These are phyloP conservation scores for Lota lota DNA, from an alignment of 2,113 vertebrate species.

Conservation along the genomic window DNA sequence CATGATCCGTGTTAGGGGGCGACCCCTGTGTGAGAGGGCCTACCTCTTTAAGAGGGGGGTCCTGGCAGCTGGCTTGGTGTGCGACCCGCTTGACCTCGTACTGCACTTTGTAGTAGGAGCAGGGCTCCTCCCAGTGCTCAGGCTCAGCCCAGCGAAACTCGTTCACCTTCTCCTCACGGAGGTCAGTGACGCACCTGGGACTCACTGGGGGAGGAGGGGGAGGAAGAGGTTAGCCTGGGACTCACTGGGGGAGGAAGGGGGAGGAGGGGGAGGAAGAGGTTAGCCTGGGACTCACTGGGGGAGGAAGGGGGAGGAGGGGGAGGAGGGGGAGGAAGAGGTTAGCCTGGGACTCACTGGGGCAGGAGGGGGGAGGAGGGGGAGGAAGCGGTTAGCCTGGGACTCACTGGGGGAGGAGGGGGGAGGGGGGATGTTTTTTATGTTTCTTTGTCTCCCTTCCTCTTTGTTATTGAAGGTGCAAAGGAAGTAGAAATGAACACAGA, in stretches of 20 bases:
- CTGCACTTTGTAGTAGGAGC: constrained; percentile 56
- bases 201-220: constrained; percentile 49
- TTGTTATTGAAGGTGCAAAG: too few relatives aligned
- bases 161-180: constrained; percentile 13
- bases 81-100: constrained; percentile 66
- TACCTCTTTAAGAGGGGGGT: not conserved
- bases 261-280: not conserved
- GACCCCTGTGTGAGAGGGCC: too few relatives aligned
- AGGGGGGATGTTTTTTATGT: not conserved
- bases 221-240: too few relatives aligned
- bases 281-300: too few relatives aligned
- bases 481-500: too few relatives aligned
- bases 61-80: constrained; percentile 32
- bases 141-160: constrained; percentile 62
- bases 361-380: not conserved
- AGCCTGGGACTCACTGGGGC: too few relatives aligned
- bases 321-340: not conserved
- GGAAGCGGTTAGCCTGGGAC: constrained; percentile 34
- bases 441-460: too few relatives aligned
- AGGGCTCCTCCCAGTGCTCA: constrained; percentile 62
- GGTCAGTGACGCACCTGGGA: constrained; percentile 44
- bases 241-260: too few relatives aligned
- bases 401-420: constrained; percentile 47
- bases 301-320: not conserved
- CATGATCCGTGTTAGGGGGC: too few relatives aligned